Evolutionary conservation across 1,140 invertebrate genomes (phyloP).

Genomic region (Brachionus paranguensis): DNA sequence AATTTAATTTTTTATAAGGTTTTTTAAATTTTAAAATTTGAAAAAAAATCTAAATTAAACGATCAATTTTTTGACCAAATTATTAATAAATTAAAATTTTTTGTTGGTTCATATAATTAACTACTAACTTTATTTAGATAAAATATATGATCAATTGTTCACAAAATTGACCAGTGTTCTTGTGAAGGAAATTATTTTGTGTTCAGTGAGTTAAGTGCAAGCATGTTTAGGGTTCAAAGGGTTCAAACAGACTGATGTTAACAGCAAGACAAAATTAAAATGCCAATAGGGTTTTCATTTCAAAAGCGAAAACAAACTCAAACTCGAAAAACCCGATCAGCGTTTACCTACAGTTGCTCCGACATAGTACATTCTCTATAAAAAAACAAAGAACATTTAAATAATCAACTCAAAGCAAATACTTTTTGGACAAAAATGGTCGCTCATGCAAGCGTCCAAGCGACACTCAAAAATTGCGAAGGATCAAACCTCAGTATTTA

Average conservation of each 20-base stretch:
- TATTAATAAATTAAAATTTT: too few species aligned
- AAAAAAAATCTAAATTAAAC: too few species aligned
- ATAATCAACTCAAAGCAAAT: neutral
- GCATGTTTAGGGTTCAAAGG: neutral
- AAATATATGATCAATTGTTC: too few species aligned
- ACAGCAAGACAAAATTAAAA: neutral
- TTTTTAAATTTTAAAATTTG: too few species aligned
- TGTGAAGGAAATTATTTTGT: too few species aligned
- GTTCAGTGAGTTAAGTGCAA: neutral
- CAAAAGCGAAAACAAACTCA: neutral
- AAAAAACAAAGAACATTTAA: neutral
- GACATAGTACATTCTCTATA: conserved; percentile 40
- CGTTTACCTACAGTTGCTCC: conserved; percentile 38
- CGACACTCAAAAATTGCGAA: neutral
- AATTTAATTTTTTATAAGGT: too few species aligned
- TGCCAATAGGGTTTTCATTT: neutral
- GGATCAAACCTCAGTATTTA: conserved; percentile 2
- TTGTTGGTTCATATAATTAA: too few species aligned
- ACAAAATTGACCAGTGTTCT: too few species aligned
- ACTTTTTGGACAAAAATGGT: neutral
- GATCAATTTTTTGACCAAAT: too few species aligned
- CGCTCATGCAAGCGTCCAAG: neutral
- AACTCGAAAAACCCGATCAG: conserved; percentile 15
- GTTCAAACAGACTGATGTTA: neutral
- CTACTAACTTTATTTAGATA: too few species aligned